Percentiles rank a stretch among this genome's conserved stretches.
Evolutionary conservation across 1,140 invertebrate species (phyloP).

Genomic region (Conus ventricosus): DNA sequence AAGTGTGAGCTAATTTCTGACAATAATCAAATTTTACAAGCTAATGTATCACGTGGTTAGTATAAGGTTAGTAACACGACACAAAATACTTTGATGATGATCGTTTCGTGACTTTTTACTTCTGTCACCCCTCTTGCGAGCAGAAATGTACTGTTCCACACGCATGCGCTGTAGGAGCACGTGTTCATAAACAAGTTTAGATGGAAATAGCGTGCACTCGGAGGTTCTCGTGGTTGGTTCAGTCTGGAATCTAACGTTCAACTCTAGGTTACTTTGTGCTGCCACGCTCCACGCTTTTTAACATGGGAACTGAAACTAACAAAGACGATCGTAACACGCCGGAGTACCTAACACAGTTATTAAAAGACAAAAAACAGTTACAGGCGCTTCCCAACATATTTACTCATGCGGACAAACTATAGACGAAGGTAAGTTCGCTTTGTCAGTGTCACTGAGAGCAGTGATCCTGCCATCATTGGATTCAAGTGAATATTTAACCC

Average conservation of each 20-base stretch:
- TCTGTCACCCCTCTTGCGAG: constrained; percentile 39
- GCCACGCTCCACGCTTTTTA: constrained; percentile 64
- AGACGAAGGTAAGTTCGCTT: constrained; percentile 93
- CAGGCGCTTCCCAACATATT: constrained; percentile 99
- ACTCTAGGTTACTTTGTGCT: constrained; percentile 64
- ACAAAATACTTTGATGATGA: neutral
- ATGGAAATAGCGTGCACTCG: constrained; percentile 59
- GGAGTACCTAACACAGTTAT: constrained; percentile 99
- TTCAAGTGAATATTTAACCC: too few species aligned
- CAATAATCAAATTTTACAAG: too few species aligned
- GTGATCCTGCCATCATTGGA: too few species aligned
- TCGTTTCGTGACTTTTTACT: neutral
- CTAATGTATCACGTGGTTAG: neutral
- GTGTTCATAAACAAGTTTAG: constrained; percentile 73
- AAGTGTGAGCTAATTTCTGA: too few species aligned
- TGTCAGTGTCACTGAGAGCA: too few species aligned
- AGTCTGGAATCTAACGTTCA: too few species aligned
- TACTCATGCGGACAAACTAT: constrained; percentile 98
- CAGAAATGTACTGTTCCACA: constrained; percentile 54
- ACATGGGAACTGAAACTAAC: constrained; percentile 74
- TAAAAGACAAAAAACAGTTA: constrained; percentile 99
- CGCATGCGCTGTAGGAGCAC: constrained; percentile 71
- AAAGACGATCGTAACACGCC: constrained; percentile 76
- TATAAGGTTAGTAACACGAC: neutral
- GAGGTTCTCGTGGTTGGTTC: too few species aligned